phyloP scores from a whole-genome alignment of 2,797 vertebrate genomes.

The Brachyalestes nurse region DNA sequence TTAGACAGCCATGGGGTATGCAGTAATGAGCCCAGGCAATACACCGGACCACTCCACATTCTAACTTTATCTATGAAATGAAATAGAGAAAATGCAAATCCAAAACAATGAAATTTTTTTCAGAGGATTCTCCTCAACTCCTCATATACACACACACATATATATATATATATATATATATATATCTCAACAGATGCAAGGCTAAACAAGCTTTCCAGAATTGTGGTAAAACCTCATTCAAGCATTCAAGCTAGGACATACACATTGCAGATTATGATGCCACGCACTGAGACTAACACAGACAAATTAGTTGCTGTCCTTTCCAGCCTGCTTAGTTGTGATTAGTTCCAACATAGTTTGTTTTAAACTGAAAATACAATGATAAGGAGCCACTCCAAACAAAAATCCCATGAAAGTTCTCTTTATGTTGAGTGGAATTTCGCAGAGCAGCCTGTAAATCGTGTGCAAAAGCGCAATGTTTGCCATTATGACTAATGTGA shows the following conservation, averaged over 20 bases:
- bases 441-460: background rate
- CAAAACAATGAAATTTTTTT: too few relatives aligned
- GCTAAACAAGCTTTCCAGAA: background rate
- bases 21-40: too few relatives aligned
- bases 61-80: conserved; percentile 38
- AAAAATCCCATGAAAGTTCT: background rate
- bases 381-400: background rate
- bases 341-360: background rate
- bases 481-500: background rate
- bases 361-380: background rate
- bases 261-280: too few relatives aligned
- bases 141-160: too few relatives aligned
- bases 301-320: background rate
- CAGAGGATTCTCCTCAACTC: too few relatives aligned
- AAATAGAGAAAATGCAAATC: conserved; percentile 22
- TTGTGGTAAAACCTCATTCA: background rate
- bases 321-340: background rate
- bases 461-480: background rate
- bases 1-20: too few relatives aligned
- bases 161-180: too few relatives aligned
- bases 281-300: too few relatives aligned
- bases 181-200: too few relatives aligned
- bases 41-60: background rate
- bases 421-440: background rate
- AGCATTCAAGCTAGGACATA: background rate